phyloP scores from a whole-genome alignment of 1,140 invertebrate species.

The Pogonognathellus flavescens region DNA sequence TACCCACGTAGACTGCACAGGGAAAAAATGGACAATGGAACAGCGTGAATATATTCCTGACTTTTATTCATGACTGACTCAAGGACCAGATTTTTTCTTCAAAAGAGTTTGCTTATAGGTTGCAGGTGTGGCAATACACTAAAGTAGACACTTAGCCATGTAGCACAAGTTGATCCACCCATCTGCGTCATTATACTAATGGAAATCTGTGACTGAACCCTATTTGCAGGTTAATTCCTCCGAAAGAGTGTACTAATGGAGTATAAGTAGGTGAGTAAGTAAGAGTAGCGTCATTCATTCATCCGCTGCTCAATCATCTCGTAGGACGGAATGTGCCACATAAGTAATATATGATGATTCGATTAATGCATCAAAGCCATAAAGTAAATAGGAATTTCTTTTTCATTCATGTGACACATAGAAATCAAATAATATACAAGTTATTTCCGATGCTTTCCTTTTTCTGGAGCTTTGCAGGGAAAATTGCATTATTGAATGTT shows the following conservation, averaged over 20 bases:
- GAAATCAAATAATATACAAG: neutral
- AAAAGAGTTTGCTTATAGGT: too few relatives aligned
- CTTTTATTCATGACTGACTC: slow-evolving; percentile 20
- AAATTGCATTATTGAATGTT: neutral
- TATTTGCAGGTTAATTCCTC: neutral
- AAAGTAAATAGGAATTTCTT: neutral
- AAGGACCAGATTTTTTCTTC: slow-evolving; percentile 12
- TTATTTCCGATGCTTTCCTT: slow-evolving; percentile 1
- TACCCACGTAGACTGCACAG: too few relatives aligned
- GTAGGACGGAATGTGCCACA: too few relatives aligned
- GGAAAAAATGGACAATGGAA: too few relatives aligned
- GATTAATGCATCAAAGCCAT: too few relatives aligned
- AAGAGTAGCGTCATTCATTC: neutral
- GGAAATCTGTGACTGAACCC: neutral
- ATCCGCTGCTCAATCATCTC: neutral
- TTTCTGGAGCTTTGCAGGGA: neutral
- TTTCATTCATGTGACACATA: neutral
- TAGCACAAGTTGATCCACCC: neutral
- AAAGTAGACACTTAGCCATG: neutral
- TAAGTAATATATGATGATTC: too few relatives aligned
- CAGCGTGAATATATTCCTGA: neutral
- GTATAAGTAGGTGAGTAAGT: neutral
- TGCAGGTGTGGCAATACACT: neutral
- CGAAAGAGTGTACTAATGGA: neutral
- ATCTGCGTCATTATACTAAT: neutral